Evolutionary conservation across 2,797 vertebrate genomes (phyloP).

Genomic region (Galago senegalensis): DNA sequence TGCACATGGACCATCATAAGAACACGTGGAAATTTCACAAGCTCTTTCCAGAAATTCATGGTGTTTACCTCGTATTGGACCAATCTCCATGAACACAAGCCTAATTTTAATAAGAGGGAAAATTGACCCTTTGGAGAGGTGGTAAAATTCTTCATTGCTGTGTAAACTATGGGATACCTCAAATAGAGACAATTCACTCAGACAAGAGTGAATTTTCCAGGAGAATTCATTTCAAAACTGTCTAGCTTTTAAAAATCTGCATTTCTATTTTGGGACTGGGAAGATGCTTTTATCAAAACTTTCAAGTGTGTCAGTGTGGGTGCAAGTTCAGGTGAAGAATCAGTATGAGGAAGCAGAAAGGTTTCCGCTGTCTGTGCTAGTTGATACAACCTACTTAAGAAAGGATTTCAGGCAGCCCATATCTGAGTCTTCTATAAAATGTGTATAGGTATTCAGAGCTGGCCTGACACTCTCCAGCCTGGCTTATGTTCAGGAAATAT

Average conservation of each 20-base stretch:
- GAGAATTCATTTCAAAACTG: background rate
- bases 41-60: background rate
- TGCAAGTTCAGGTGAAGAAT: conserved; percentile 28
- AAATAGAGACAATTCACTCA: conserved; percentile 45
- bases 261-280: conserved; percentile 41
- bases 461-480: background rate
- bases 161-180: background rate
- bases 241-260: conserved; percentile 56
- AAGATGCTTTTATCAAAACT: conserved; percentile 20
- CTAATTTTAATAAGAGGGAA: conserved; percentile 9
- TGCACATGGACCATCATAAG: background rate
- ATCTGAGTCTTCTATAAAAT: background rate
- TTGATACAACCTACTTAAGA: background rate
- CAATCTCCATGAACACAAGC: background rate
- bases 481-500: conserved; percentile 1
- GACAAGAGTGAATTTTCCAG: conserved; percentile 24
- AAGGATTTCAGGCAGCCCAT: background rate
- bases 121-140: background rate
- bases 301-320: background rate
- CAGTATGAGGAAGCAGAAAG: background rate
- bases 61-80: background rate
- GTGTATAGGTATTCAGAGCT: background rate
- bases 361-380: background rate
- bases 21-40: conserved; percentile 26
- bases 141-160: background rate